Conservation (phyloP, 1,140 invertebrate genomes). For the Laodelphax striatellus region DNA sequence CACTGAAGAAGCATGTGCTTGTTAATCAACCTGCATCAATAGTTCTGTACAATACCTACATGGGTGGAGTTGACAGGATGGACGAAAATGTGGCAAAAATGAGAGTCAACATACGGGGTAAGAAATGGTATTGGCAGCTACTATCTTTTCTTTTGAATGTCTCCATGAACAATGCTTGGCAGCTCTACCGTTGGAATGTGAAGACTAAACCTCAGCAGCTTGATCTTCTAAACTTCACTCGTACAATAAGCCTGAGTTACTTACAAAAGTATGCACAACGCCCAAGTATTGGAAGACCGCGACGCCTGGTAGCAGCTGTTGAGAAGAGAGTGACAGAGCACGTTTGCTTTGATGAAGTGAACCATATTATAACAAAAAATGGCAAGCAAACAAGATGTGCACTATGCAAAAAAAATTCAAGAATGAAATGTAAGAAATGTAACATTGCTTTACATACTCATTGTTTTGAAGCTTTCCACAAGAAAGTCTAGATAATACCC, state of each 20-base stretch:
- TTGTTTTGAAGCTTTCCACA: too few species aligned
- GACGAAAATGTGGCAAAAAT: slow-evolving; percentile 15
- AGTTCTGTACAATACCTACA: slow-evolving; percentile 14
- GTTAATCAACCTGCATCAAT: not conserved
- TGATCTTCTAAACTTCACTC: not conserved
- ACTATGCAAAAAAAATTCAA: not conserved
- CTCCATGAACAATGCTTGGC: not conserved
- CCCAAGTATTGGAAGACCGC: not conserved
- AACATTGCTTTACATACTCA: too few species aligned
- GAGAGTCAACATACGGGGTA: slow-evolving; percentile 10
- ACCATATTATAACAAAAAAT: not conserved
- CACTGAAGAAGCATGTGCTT: not conserved
- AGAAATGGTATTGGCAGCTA: slow-evolving; percentile 5
- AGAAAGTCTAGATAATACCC: too few species aligned
- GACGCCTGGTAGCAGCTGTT: not conserved
- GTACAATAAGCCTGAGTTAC: not conserved
- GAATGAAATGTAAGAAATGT: not conserved
- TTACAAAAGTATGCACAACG: not conserved
- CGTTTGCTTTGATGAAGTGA: not conserved
- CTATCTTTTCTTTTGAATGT: not conserved
- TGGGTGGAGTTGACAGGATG: slow-evolving; percentile 22
- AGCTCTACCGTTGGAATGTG: not conserved
- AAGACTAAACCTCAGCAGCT: not conserved
- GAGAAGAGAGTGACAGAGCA: not conserved
- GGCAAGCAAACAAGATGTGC: not conserved